Conservation (phyloP, 2,113 vertebrate species). For the Tupaia chinensis region DNA sequence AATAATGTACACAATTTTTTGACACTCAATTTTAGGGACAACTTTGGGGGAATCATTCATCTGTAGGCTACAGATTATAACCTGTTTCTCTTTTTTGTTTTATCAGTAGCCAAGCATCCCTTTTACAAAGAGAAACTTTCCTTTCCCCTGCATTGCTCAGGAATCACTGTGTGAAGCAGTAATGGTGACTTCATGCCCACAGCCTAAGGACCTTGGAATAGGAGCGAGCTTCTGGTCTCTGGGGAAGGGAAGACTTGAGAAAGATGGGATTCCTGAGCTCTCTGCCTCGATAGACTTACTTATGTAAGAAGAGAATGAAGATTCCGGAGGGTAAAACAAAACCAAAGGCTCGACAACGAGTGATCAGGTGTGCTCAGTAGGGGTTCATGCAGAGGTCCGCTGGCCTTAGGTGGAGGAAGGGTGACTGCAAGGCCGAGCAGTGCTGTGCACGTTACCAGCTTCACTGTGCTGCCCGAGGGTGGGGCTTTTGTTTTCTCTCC, state of each 20-base stretch:
- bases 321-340: conserved; percentile 32
- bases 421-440: not conserved
- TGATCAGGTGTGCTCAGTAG: not conserved
- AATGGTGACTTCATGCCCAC: not conserved
- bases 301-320: conserved; percentile 27
- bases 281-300: not conserved
- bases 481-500: too few species aligned
- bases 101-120: not conserved
- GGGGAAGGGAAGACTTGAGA: not conserved
- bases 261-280: not conserved
- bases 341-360: not conserved
- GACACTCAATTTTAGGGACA: not conserved
- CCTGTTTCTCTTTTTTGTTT: not conserved
- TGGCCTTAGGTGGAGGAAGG: not conserved
- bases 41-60: not conserved
- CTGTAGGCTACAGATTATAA: not conserved
- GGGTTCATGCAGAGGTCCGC: not conserved
- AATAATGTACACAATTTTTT: not conserved
- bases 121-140: not conserved
- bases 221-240: not conserved
- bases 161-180: too few species aligned
- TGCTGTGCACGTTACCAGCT: not conserved
- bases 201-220: not conserved
- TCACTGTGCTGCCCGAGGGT: not conserved
- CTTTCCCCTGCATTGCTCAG: not conserved